phyloP scores from a whole-genome alignment of 2,113 vertebrate genomes.

The Tretioscincus oriximinensis region DNA sequence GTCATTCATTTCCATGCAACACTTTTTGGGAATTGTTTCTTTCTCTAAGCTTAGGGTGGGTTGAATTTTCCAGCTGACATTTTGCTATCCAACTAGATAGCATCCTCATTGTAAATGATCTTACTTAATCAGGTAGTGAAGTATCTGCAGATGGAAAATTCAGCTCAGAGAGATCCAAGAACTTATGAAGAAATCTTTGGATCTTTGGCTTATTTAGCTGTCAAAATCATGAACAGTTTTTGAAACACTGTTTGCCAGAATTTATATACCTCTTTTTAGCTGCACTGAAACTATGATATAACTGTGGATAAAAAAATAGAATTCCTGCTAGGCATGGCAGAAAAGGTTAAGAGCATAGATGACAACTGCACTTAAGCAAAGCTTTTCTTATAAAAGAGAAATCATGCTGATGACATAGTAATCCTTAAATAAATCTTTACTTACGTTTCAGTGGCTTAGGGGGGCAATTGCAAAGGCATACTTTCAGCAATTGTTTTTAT shows the following conservation, averaged over 20 bases:
- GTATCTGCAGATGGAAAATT: too few relatives aligned
- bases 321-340: constrained; percentile 43
- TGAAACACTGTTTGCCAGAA: background rate
- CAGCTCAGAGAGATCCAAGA: too few relatives aligned
- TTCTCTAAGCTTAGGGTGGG: background rate
- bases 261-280: background rate
- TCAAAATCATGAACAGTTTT: background rate
- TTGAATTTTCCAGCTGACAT: too few relatives aligned
- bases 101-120: too few relatives aligned
- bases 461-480: constrained; percentile 55
- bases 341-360: background rate
- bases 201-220: background rate
- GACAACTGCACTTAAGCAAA: constrained; percentile 58
- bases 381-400: constrained; percentile 57
- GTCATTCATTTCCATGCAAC: too few relatives aligned
- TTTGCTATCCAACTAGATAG: too few relatives aligned
- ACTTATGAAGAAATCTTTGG: background rate
- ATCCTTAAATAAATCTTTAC: constrained; percentile 69
- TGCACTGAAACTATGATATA: constrained; percentile 53
- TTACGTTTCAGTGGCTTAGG: constrained; percentile 1
- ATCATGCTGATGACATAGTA: constrained; percentile 59
- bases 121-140: too few relatives aligned
- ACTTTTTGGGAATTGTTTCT: background rate
- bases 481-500: constrained; percentile 63
- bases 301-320: constrained; percentile 60